Conservation (phyloP, 2,797 vertebrate species). For the Artibeus jamaicensis region DNA sequence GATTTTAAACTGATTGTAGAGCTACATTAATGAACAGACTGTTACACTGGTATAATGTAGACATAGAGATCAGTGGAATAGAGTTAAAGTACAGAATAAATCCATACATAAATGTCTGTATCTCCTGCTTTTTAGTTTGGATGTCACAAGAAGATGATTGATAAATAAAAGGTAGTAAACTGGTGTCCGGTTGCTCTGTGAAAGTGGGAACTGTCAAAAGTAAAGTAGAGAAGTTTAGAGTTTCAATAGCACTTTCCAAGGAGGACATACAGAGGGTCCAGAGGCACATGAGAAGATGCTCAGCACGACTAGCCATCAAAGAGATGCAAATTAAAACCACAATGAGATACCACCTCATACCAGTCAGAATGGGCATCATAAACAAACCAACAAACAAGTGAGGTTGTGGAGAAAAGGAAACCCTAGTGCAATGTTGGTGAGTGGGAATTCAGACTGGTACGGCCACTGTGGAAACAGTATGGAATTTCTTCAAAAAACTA, state of each 20-base stretch:
- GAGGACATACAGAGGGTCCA: too few species aligned
- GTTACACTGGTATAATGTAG: background rate
- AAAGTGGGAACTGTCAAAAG: slow-evolving; percentile 57
- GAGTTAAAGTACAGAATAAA: background rate
- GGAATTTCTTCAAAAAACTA: too few species aligned
- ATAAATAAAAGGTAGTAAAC: slow-evolving; percentile 65
- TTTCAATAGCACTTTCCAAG: background rate
- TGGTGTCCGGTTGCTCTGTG: slow-evolving; percentile 59
- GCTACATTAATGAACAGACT: background rate
- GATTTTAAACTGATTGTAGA: background rate
- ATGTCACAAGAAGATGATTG: slow-evolving; percentile 34
- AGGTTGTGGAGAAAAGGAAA: too few species aligned
- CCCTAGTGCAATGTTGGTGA: too few species aligned
- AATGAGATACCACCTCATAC: too few species aligned
- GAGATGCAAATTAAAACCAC: too few species aligned
- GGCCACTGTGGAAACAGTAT: too few species aligned
- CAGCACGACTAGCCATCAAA: too few species aligned
- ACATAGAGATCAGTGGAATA: background rate
- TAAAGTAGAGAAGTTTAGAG: slow-evolving; percentile 21
- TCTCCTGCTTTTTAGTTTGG: slow-evolving; percentile 52
- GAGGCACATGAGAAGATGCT: too few species aligned
- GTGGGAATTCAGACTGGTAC: too few species aligned
- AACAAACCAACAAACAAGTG: too few species aligned
- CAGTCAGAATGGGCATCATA: too few species aligned
- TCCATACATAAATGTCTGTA: background rate